A percentile compares a stretch with the other conserved stretches of the same genome.
phyloP scores from a whole-genome alignment of 1,140 invertebrate genomes.

The Trichonephila clavata region DNA sequence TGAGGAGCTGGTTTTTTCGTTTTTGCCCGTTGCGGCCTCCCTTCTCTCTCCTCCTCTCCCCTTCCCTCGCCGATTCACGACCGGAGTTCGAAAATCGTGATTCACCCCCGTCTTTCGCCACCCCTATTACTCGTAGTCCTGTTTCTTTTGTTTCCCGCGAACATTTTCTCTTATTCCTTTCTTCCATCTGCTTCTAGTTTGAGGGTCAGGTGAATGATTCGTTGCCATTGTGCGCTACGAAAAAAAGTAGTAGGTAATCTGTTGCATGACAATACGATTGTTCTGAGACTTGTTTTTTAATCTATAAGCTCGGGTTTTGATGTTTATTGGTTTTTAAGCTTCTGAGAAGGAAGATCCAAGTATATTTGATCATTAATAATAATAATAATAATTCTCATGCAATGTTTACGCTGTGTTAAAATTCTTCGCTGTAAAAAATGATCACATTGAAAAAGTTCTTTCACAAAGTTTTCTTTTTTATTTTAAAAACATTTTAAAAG shows the following conservation, averaged over 20 bases:
- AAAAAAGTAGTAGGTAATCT: not conserved
- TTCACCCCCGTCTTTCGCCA: constrained; percentile 30
- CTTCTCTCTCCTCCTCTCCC: not conserved
- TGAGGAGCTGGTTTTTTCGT: constrained; percentile 72
- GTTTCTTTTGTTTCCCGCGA: constrained; percentile 8
- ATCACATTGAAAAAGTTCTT: too few relatives aligned
- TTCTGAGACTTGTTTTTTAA: not conserved
- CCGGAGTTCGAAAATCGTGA: constrained; percentile 67
- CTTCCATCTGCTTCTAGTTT: not conserved
- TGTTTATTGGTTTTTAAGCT: not conserved
- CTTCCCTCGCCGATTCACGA: not conserved
- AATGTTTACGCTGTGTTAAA: too few relatives aligned
- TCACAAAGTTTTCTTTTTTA: too few relatives aligned
- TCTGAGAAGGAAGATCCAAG: too few relatives aligned
- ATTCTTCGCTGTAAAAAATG: too few relatives aligned
- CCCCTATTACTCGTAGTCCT: not conserved
- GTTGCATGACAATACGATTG: not conserved
- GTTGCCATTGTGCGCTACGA: not conserved
- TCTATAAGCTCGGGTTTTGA: not conserved
- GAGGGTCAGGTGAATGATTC: constrained; percentile 10
- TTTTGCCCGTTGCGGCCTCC: constrained; percentile 45
- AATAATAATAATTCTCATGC: too few relatives aligned
- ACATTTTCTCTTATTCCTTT: not conserved
- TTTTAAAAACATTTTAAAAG: too few relatives aligned
- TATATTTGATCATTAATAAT: too few relatives aligned